These are phyloP conservation scores for Puma concolor DNA, from an alignment of 2,113 vertebrate genomes.

Conservation along the genomic window DNA sequence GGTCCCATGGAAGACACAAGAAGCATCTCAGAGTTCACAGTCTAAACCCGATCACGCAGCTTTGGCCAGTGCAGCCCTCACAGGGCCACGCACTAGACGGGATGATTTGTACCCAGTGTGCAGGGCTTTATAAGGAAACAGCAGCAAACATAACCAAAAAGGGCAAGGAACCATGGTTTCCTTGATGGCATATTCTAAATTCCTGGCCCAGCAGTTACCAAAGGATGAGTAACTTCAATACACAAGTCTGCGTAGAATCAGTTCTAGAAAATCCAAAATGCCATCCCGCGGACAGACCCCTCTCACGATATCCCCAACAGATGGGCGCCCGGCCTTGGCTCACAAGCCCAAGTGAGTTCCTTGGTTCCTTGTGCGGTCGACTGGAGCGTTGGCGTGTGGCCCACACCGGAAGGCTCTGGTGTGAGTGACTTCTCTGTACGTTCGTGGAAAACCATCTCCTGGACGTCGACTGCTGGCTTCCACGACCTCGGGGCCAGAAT, in stretches of 20 bases:
- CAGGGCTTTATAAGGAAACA: neutral
- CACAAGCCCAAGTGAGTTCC: no score
- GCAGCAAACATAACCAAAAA: neutral
- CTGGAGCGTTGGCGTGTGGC: rapidly evolving
- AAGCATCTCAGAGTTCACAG: rapidly evolving
- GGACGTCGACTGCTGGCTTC: rapidly evolving
- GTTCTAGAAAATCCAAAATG: neutral
- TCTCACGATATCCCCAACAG: rapidly evolving
- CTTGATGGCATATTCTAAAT: rapidly evolving
- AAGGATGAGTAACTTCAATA: neutral
- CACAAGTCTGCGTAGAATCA: rapidly evolving
- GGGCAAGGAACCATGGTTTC: rapidly evolving
- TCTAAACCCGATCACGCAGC: rapidly evolving
- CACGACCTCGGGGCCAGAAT: rapidly evolving
- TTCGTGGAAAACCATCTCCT: rapidly evolving
- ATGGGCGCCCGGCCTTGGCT: rapidly evolving
- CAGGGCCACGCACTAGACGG: rapidly evolving
- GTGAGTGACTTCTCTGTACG: rapidly evolving
- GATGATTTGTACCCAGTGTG: rapidly evolving
- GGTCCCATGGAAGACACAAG: rapidly evolving
- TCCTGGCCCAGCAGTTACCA: neutral
- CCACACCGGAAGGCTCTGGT: neutral
- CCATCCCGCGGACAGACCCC: rapidly evolving
- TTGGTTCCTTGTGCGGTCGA: rapidly evolving
- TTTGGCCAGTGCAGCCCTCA: rapidly evolving